Base-by-base conservation (phyloP, 92 coral and sea anemone genomes). In the Galaxea fascicularis region DNA sequence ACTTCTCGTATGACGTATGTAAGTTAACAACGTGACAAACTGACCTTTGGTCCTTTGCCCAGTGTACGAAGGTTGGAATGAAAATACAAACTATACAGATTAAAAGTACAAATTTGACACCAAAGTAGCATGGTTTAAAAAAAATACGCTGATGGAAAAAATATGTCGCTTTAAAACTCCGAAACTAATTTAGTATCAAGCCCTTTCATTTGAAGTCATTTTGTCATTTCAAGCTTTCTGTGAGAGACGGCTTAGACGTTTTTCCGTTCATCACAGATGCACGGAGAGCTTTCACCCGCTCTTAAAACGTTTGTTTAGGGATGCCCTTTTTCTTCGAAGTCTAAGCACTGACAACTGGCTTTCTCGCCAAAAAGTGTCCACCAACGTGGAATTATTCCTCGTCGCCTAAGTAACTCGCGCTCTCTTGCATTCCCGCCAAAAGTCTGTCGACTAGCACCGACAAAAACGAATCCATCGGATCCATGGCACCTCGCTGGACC, bases 401-500 rank as follows among this genome's bases (percentile, higher is more conserved):
- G 74, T 91, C 93, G 39, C 89, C 94, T 4, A 91, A 76, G 84
- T 89, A 91, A 65, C 80, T 64, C 74, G 92, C 80, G 82, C 94
- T 94, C 68, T 96, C 99, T 44, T 90, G 93, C 93, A 96, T 92
- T 62, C 92, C 95, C 53, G 95, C 92, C 93, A 96, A 82, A 77
- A 96, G 90, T 70, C 96, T 80, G 84, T 96, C 95, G 58, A 93
- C 90, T 83, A 96, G 86, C n/a, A 95, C 76, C 44, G 98, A 96
- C 69, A 96, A 67, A 74, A 96, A 95, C 39, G 91, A 83, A 78
- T 96, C 99, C 99, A 95, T 95, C 1, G 99, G 99, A 68, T 96
- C 99, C 99, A 96, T 96, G 22, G 99, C 99, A 14, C 99, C 99
- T 17, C 99, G 96, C 82, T 96, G 99, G 39, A 93, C 99, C 99